These are phyloP conservation scores for Spatulosminthurus flaviceps DNA, from an alignment of 2,888 invertebrate species.

Conservation along the genomic window DNA sequence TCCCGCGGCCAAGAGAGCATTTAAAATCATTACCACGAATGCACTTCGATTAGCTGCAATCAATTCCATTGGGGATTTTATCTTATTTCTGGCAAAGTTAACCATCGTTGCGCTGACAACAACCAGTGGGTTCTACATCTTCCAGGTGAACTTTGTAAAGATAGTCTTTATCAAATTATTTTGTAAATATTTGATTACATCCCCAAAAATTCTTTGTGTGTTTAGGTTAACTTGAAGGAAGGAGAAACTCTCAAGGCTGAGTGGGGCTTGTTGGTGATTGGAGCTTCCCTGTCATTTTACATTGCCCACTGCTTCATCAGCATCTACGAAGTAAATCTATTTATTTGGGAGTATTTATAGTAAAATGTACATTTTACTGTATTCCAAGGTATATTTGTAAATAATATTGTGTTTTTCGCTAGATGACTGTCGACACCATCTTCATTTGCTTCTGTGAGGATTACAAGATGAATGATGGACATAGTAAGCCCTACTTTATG, in stretches of 20 bases:
- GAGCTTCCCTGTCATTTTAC: constrained; percentile 74
- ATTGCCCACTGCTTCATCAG: constrained; percentile 78
- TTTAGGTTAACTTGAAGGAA: constrained; percentile 58
- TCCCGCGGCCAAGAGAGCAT: constrained; percentile 72
- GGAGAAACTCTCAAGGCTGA: constrained; percentile 71
- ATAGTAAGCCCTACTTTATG: constrained; percentile 73
- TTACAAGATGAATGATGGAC: constrained; percentile 74
- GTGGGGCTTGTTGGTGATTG: constrained; percentile 73
- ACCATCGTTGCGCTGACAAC: constrained; percentile 73
- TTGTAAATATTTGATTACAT: background rate
- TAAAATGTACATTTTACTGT: too few species aligned
- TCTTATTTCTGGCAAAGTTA: constrained; percentile 75
- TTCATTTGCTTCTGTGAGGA: constrained; percentile 77
- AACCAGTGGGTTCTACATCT: constrained; percentile 72
- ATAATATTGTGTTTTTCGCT: constrained; percentile 35
- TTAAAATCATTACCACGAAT: constrained; percentile 72
- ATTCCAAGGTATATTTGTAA: too few species aligned
- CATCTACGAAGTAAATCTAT: constrained; percentile 76
- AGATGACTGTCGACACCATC: constrained; percentile 77
- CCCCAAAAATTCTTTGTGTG: background rate
- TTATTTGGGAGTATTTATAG: too few species aligned
- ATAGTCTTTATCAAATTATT: too few species aligned
- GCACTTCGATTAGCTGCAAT: constrained; percentile 75
- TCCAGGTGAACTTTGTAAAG: constrained; percentile 10
- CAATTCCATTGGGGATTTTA: constrained; percentile 79